phyloP scores from a whole-genome alignment of 2,888 invertebrate genomes.

The Drosophila melanosoma region DNA sequence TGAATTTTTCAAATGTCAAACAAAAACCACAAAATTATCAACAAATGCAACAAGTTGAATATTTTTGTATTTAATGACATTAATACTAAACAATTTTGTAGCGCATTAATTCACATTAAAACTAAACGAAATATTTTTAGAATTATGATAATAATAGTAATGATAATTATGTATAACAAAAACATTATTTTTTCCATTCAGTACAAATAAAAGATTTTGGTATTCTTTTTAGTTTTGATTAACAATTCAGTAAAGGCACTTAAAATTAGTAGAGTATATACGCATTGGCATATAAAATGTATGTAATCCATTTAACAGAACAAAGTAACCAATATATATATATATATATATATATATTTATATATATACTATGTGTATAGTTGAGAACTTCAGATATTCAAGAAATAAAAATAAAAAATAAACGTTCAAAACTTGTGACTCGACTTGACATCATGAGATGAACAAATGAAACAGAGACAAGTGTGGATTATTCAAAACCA shows the following conservation, averaged over 20 bases:
- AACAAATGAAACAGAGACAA: slow-evolving; percentile 78
- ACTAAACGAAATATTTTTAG: slow-evolving; percentile 44
- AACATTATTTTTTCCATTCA: slow-evolving; percentile 52
- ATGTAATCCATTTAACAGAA: slow-evolving; percentile 75
- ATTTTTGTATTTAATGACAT: slow-evolving; percentile 16
- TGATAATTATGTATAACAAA: slow-evolving; percentile 51
- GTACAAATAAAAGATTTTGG: slow-evolving; percentile 53
- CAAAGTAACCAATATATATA: slow-evolving; percentile 59
- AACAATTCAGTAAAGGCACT: slow-evolving; percentile 55
- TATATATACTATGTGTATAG: slow-evolving; percentile 27
- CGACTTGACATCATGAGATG: slow-evolving; percentile 66
- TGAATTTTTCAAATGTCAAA: slow-evolving; percentile 1
- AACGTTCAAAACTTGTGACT: slow-evolving; percentile 68
- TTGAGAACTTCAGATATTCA: slow-evolving; percentile 57
- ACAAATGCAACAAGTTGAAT: slow-evolving; percentile 6
- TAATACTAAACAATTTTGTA: slow-evolving; percentile 38
- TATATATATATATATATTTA: slow-evolving; percentile 25
- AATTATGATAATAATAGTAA: slow-evolving; percentile 26
- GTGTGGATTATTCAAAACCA: slow-evolving; percentile 34
- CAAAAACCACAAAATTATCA: neutral
- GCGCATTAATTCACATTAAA: slow-evolving; percentile 41
- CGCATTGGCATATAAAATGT: slow-evolving; percentile 54
- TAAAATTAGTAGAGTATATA: slow-evolving; percentile 44
- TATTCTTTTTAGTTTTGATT: slow-evolving; percentile 30
- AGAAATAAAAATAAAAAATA: slow-evolving; percentile 16